Conservation (phyloP, 2,888 invertebrate species). For the Trachelus tabidus region DNA sequence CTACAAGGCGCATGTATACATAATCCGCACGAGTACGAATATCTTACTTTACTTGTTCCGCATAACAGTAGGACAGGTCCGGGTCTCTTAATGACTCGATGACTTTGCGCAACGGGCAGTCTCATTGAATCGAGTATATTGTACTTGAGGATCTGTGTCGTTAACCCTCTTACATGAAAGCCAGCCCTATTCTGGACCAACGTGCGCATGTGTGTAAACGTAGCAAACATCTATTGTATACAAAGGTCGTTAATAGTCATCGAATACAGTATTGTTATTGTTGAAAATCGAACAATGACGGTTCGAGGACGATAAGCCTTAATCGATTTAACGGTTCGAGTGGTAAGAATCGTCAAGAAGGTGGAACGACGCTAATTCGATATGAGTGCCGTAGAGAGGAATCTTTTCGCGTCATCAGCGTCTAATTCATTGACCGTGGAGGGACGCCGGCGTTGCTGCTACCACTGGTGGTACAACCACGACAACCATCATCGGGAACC, state of each 20-base stretch:
- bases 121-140: neutral
- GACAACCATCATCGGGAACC: no score
- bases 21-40: neutral
- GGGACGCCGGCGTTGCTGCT: neutral
- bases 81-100: conserved; percentile 7
- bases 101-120: conserved; percentile 3
- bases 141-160: neutral
- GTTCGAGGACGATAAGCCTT: neutral
- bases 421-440: conserved; percentile 48
- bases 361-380: conserved; percentile 4
- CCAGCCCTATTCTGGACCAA: neutral
- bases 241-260: neutral
- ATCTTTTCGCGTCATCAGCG: conserved; percentile 46
- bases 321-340: conserved; percentile 3
- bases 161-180: conserved; percentile 10
- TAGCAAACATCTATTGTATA: neutral
- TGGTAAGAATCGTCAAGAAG: neutral
- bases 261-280: neutral
- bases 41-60: conserved; percentile 5
- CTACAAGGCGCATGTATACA: neutral
- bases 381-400: neutral
- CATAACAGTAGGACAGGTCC: conserved; percentile 11
- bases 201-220: neutral
- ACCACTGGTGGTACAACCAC: neutral
- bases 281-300: neutral